Conservation (phyloP, 2,888 invertebrate genomes). For the Calliopum simillimum region DNA sequence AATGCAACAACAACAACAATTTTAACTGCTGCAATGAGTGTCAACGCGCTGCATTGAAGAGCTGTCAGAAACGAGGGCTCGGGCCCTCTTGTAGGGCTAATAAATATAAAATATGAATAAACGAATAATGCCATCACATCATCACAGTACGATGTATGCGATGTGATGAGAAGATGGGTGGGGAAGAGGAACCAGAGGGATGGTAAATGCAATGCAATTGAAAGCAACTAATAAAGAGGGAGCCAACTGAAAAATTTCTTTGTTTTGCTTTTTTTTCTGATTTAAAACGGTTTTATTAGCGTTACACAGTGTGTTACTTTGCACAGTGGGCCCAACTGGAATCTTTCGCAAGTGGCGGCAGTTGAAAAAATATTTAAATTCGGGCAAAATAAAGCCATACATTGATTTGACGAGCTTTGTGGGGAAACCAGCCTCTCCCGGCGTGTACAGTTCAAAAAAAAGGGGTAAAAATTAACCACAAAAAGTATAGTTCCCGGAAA, state of each 20-base stretch:
- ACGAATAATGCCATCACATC: conserved; percentile 20
- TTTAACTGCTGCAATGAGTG: background rate
- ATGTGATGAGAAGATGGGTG: background rate
- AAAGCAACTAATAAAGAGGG: background rate
- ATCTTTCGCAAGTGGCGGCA: no score
- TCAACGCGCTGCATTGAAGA: background rate
- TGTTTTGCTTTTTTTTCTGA: background rate
- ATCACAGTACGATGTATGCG: no score
- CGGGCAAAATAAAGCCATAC: no score
- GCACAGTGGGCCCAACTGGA: no score
- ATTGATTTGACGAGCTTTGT: no score
- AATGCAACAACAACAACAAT: conserved; percentile 4
- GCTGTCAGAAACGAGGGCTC: conserved; percentile 18
- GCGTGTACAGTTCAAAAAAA: no score
- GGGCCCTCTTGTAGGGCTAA: conserved; percentile 34
- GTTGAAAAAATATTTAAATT: no score
- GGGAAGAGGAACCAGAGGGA: background rate
- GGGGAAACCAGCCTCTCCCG: no score
- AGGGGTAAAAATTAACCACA: no score
- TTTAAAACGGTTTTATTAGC: background rate
- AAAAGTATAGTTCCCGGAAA: no score
- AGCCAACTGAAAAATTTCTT: background rate
- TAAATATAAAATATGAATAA: conserved; percentile 36
- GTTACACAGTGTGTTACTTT: no score
- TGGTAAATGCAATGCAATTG: background rate